Percentiles rank a stretch among this genome's conserved stretches.
Conservation (phyloP, 2,797 vertebrate species). For the Sebastes hopkinsi region DNA sequence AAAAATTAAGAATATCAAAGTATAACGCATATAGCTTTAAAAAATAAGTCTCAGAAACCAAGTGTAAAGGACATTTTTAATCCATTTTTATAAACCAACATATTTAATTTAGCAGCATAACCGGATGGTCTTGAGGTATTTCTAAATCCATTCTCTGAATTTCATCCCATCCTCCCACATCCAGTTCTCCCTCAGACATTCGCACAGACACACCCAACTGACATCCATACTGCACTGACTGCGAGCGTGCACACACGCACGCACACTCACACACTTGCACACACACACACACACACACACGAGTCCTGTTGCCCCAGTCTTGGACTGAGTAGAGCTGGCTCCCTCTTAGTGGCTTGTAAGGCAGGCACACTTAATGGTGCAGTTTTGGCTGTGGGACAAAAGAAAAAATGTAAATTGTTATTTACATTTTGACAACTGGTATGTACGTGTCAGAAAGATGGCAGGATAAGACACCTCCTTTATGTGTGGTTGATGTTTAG, state of each 20-base stretch:
- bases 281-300: constrained; percentile 7
- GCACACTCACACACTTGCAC: neutral
- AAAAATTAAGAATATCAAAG: neutral
- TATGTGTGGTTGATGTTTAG: neutral
- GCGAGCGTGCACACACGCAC: neutral
- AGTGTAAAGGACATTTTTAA: constrained; percentile 84
- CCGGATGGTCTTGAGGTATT: constrained; percentile 95
- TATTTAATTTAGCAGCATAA: constrained; percentile 92
- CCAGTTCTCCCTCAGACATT: constrained; percentile 43
- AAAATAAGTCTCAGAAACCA: constrained; percentile 33
- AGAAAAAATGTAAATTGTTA: constrained; percentile 21
- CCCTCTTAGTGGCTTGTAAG: constrained; percentile 80
- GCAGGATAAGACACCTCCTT: neutral
- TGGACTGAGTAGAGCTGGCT: constrained; percentile 69
- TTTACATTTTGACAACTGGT: neutral
- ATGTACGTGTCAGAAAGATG: neutral
- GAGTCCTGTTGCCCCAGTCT: constrained; percentile 70
- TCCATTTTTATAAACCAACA: constrained; percentile 83
- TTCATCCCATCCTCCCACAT: constrained; percentile 48
- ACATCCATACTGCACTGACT: constrained; percentile 41
- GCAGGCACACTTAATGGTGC: constrained; percentile 92
- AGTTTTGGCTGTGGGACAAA: constrained; percentile 90
- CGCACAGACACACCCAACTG: constrained; percentile 41
- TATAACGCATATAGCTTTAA: neutral
- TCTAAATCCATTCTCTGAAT: constrained; percentile 82